These are phyloP conservation scores for Australoheros facetus DNA, from an alignment of 2,797 vertebrate species.

Conservation along the genomic window DNA sequence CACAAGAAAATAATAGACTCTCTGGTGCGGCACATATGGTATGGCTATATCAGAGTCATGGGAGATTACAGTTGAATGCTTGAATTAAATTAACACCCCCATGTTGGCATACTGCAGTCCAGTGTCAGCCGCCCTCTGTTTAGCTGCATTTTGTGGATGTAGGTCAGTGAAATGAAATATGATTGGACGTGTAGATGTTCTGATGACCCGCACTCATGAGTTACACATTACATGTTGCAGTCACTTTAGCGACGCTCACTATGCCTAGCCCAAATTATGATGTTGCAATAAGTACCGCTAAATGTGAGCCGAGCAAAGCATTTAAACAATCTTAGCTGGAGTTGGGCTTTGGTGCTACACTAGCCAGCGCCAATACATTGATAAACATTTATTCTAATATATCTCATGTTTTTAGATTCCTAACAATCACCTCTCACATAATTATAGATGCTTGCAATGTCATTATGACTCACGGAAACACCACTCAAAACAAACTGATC, in stretches of 20 bases:
- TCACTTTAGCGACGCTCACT: neutral
- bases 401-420: neutral
- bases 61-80: neutral
- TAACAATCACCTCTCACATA: neutral
- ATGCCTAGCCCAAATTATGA: neutral
- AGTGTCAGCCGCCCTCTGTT: neutral
- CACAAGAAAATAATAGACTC: neutral
- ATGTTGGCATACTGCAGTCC: neutral
- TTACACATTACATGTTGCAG: neutral
- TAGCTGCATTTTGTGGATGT: constrained; percentile 6
- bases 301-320: neutral
- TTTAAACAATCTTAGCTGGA: neutral
- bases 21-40: neutral
- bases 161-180: neutral
- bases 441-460: neutral
- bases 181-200: neutral
- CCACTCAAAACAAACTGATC: neutral
- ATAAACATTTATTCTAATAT: neutral
- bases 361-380: neutral
- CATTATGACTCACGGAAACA: neutral
- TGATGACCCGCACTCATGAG: neutral
- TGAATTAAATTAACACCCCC: neutral
- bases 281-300: neutral
- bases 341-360: neutral
- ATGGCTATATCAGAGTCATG: neutral